These are phyloP conservation scores for Saturnia pavonia DNA, from an alignment of 2,888 invertebrate species.

Conservation along the genomic window DNA sequence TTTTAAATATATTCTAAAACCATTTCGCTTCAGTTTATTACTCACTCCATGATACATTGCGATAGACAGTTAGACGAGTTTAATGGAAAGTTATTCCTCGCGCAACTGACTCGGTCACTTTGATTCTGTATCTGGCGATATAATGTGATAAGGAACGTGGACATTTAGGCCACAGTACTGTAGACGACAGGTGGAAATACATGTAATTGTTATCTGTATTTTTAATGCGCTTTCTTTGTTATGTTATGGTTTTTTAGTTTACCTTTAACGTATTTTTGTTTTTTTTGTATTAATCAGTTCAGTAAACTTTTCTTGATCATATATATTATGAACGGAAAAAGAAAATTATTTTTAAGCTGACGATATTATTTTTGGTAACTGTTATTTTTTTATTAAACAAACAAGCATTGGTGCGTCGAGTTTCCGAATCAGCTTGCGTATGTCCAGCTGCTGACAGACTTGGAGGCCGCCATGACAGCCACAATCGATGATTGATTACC, in stretches of 20 bases:
- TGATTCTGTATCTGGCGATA: constrained; percentile 43
- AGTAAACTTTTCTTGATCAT: no score
- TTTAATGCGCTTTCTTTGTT: not conserved
- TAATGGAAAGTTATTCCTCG: constrained; percentile 59
- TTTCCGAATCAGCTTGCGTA: no score
- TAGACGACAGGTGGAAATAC: constrained; percentile 23
- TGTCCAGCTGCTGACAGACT: no score
- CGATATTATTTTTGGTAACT: no score
- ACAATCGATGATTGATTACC: no score
- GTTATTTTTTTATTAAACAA: no score
- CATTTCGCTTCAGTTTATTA: constrained; percentile 28
- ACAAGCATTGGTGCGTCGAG: no score
- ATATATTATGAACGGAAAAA: no score
- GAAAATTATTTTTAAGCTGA: not conserved
- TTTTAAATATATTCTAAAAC: not conserved
- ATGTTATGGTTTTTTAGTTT: not conserved
- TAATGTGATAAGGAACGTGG: constrained; percentile 47
- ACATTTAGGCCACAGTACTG: constrained; percentile 35
- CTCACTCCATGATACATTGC: constrained; percentile 30
- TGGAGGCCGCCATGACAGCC: no score
- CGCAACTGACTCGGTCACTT: constrained; percentile 47
- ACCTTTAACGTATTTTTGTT: no score
- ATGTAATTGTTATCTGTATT: not conserved
- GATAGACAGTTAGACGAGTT: constrained; percentile 52
- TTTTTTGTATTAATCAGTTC: no score